These are phyloP conservation scores for Parascotia fuliginaria DNA, from an alignment of 2,888 invertebrate genomes.

Conservation along the genomic window DNA sequence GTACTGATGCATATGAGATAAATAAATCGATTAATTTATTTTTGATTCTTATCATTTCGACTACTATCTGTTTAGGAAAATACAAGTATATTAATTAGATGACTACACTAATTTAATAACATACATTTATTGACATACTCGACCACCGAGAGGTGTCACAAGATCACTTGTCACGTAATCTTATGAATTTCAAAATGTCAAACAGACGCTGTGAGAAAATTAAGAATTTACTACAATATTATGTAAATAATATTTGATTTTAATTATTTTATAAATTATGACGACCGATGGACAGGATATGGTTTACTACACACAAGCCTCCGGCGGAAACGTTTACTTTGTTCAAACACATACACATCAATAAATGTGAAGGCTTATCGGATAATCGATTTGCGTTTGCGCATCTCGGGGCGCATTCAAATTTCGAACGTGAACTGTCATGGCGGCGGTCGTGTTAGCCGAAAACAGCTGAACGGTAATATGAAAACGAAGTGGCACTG, in stretches of 20 bases:
- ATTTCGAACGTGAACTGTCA: constrained; percentile 78
- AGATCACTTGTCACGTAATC: constrained; percentile 1
- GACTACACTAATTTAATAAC: neutral
- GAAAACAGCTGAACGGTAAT: constrained; percentile 60
- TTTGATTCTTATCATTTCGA: neutral
- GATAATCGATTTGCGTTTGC: constrained; percentile 76
- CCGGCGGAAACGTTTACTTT: constrained; percentile 70
- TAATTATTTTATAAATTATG: constrained; percentile 41
- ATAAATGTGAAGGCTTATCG: constrained; percentile 63
- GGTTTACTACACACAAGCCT: constrained; percentile 51
- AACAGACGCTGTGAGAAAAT: constrained; percentile 8
- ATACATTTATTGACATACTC: neutral
- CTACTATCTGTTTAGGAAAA: neutral
- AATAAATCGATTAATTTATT: neutral
- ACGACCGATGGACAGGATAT: constrained; percentile 56
- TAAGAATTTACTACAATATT: constrained; percentile 17
- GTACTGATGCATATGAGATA: constrained; percentile 3
- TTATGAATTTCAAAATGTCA: constrained; percentile 29
- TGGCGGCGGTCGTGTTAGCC: constrained; percentile 68
- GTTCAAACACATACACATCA: constrained; percentile 53
- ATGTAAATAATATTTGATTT: constrained; percentile 39
- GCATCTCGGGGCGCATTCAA: constrained; percentile 82
- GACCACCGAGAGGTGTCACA: neutral
- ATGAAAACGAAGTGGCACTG: constrained; percentile 68
- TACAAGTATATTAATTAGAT: constrained; percentile 9